These are phyloP conservation scores for Bucorvus abyssinicus DNA, from an alignment of 2,797 vertebrate species.

Conservation along the genomic window DNA sequence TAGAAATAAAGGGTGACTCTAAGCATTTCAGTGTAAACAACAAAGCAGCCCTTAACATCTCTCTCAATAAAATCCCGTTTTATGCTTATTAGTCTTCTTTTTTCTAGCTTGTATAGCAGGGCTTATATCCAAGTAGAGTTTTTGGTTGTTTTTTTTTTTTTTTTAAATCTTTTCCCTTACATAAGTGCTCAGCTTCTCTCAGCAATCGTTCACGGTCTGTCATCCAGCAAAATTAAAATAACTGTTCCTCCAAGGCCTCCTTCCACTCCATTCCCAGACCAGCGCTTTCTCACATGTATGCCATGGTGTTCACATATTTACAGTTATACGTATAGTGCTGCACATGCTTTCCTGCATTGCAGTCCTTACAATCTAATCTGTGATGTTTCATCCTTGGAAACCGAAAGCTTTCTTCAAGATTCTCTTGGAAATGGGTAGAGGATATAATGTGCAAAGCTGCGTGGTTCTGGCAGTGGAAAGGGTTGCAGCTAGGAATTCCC, in stretches of 20 bases:
- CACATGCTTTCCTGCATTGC: neutral
- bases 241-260: neutral
- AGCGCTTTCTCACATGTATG: neutral
- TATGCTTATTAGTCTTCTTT: slow-evolving; percentile 29
- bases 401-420: neutral
- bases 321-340: neutral
- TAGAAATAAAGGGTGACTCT: neutral
- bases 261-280: neutral
- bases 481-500: neutral
- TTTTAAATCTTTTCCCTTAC: neutral
- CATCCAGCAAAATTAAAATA: slow-evolving; percentile 7
- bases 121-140: neutral
- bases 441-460: neutral
- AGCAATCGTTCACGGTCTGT: neutral
- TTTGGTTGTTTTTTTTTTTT: too few relatives aligned
- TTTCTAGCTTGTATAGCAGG: neutral
- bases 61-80: slow-evolving; percentile 21
- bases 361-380: neutral
- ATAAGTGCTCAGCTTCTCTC: neutral
- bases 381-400: neutral
- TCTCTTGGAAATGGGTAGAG: neutral
- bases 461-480: neutral
- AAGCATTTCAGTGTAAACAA: slow-evolving; percentile 16
- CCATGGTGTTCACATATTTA: neutral
- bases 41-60: neutral